Percentiles rank a stretch among this genome's conserved stretches.
phyloP scores from a whole-genome alignment of 2,888 invertebrate species.

The Trichogramma dendrolimi region DNA sequence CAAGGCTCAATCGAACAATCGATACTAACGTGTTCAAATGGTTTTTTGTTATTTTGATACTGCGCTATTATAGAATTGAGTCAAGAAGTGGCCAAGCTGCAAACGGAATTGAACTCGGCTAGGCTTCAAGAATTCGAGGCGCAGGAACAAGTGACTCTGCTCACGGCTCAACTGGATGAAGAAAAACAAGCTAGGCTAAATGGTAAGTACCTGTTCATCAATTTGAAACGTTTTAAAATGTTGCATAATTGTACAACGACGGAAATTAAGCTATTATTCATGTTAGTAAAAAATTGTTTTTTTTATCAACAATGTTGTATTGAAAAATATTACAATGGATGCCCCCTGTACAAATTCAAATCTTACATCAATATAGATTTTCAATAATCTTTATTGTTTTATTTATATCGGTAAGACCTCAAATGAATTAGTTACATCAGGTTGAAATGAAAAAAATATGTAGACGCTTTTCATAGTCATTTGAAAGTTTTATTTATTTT shows the following conservation, averaged over 20 bases:
- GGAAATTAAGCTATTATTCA: background rate
- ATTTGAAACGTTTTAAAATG: background rate
- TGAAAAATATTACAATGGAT: background rate
- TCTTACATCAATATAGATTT: no score
- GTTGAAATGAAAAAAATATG: no score
- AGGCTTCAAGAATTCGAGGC: conserved; percentile 69
- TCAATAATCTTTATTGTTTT: no score
- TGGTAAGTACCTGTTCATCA: conserved; percentile 32
- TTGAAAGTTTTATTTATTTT: no score
- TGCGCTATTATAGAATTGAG: conserved; percentile 55
- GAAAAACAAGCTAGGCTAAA: conserved; percentile 51
- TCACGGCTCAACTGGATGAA: conserved; percentile 54
- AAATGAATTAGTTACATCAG: no score
- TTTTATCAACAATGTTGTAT: background rate
- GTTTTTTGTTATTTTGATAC: background rate
- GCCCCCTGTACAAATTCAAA: no score
- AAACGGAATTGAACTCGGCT: conserved; percentile 63
- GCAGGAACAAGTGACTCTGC: conserved; percentile 56
- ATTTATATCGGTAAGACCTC: no score
- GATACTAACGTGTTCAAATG: background rate
- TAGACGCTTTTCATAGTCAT: no score
- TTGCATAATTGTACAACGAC: background rate
- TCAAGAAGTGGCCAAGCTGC: conserved; percentile 62
- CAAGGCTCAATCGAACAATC: no score
- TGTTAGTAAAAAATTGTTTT: background rate